phyloP scores from a whole-genome alignment of 2,888 invertebrate species.

The Diogma glabrata region DNA sequence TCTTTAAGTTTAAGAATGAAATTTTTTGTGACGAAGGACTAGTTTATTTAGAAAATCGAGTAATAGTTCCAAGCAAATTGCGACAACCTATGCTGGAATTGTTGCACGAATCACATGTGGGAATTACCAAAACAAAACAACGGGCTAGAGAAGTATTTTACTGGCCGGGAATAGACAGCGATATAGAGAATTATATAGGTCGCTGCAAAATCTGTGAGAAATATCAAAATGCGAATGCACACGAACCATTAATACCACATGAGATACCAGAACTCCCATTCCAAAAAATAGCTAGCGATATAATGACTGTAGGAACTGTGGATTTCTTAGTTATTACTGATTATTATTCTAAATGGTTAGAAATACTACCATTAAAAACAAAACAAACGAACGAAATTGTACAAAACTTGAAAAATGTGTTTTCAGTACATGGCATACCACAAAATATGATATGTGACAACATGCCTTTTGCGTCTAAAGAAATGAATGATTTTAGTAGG shows the following conservation, averaged over 20 bases:
- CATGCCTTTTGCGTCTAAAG: constrained; percentile 6
- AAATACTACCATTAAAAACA: constrained; percentile 8
- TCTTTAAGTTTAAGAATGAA: neutral
- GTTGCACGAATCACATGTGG: constrained; percentile 10
- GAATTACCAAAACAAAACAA: constrained; percentile 5
- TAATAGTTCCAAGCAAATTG: neutral
- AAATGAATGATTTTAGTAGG: neutral
- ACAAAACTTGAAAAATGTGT: constrained; percentile 13
- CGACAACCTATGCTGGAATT: no score
- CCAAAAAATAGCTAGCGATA: no score
- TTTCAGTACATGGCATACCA: constrained; percentile 13
- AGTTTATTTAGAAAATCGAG: neutral
- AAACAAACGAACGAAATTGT: constrained; percentile 11
- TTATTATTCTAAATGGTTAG: constrained; percentile 15
- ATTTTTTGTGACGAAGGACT: neutral
- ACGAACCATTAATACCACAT: constrained; percentile 8
- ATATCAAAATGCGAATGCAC: no score
- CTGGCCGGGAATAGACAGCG: constrained; percentile 8
- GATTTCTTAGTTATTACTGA: constrained; percentile 9
- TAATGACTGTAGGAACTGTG: no score
- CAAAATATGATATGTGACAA: constrained; percentile 5
- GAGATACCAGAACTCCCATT: constrained; percentile 8
- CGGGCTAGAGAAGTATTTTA: neutral
- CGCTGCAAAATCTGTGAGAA: no score
- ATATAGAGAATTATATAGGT: constrained; percentile 6